These are phyloP conservation scores for Synergus gifuensis DNA, from an alignment of 2,888 invertebrate genomes.

Conservation along the genomic window DNA sequence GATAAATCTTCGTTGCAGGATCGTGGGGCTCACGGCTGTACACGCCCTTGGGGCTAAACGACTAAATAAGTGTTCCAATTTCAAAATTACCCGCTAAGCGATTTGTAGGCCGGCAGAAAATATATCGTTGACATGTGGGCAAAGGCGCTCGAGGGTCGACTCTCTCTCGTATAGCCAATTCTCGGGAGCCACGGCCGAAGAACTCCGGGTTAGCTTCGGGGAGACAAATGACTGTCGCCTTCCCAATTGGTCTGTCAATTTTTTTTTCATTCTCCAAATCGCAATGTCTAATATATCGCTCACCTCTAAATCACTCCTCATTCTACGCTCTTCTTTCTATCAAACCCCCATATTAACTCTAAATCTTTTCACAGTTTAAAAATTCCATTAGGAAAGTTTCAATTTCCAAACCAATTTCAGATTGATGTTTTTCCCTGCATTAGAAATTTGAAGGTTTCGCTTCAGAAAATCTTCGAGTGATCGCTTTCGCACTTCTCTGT, in stretches of 20 bases:
- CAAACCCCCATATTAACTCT: not conserved
- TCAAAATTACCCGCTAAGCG: slow-evolving; percentile 77
- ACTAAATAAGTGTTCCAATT: slow-evolving; percentile 78
- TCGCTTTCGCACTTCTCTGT: not conserved
- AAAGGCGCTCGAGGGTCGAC: slow-evolving; percentile 58
- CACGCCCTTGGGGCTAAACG: slow-evolving; percentile 74
- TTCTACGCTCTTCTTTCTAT: slow-evolving; percentile 9
- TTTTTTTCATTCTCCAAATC: slow-evolving; percentile 44
- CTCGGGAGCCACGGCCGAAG: slow-evolving; percentile 48
- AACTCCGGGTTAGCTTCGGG: slow-evolving; percentile 58
- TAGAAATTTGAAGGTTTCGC: slow-evolving; percentile 3
- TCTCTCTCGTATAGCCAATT: slow-evolving; percentile 52
- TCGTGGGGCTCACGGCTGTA: slow-evolving; percentile 53
- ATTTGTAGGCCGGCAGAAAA: slow-evolving; percentile 76
- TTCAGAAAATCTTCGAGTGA: not conserved
- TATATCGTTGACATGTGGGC: slow-evolving; percentile 76
- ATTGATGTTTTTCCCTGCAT: not conserved
- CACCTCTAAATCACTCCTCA: slow-evolving; percentile 23
- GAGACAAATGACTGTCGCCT: slow-evolving; percentile 74
- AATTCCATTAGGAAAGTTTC: not conserved
- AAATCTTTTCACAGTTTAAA: not conserved
- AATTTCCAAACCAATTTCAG: not conserved
- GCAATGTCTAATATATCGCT: slow-evolving; percentile 46
- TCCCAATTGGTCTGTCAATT: slow-evolving; percentile 56
- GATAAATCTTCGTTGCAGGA: slow-evolving; percentile 64